Evolutionary conservation across 2,888 invertebrate species (phyloP), one percentile per base, ranked within the genome.

Genomic region (Lamellibrachia satsuma): DNA sequence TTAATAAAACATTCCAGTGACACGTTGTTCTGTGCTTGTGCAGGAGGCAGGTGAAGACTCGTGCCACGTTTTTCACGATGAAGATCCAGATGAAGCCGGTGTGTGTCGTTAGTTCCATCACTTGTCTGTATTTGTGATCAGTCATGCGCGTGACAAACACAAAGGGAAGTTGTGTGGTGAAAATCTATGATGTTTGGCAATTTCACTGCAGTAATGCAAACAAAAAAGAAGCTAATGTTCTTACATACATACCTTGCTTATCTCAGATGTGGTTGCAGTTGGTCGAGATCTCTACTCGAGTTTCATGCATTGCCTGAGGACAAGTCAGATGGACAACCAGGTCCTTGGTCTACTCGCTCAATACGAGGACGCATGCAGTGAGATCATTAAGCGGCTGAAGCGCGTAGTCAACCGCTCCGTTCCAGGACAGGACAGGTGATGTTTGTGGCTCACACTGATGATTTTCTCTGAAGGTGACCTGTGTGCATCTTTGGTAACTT

Each of bases 351-450:
- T 97, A 0, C 95, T 98, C 92, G 96, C 97, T 90, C 97, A 97
- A 96, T 98, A 97, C 96, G 97, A 97, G 95, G 97, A 97, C 94
- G 97, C 97, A 57, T 98, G 98, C 95, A 97, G 97, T 52, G 97
- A 97, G 95, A 97, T 97, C 7, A 96, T 98, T 6, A 97, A 97
- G 91, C 95, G 97, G 96, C 97, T 96, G 95, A 95, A 95, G 96
- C 95, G 97, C 97, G 95, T 97, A 7, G 94, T 95, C 39, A 95
- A 94, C 91, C 95, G 96, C 93, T 95, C 95, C 9, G 94, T 95
- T 4, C 94, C 94, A 51, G 94, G 94, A 91, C 94, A 95, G 92
- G 94, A 95, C 39, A 95, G 95, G 95, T 95, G 94, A 94, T 75
- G n/a, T 11, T 75, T 22, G 22, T 22, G 22, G 15, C 22, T 75